Conservation (phyloP, 2,888 invertebrate species). For the Amphipyra tragopoginis region DNA sequence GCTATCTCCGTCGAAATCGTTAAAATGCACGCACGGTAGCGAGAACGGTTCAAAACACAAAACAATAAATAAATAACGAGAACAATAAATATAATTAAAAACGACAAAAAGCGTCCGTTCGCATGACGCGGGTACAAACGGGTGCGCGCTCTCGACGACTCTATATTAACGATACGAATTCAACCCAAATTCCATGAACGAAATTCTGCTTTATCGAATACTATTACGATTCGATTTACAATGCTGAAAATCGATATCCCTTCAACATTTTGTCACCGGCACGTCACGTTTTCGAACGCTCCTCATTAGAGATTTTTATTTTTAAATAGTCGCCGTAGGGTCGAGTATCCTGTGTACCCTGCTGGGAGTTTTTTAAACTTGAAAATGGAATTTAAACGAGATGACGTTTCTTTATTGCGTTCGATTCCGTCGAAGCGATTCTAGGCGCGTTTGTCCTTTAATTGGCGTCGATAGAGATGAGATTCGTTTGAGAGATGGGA, state of each 20-base stretch:
- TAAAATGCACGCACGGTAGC: slow-evolving; percentile 87
- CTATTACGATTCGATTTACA: slow-evolving; percentile 67
- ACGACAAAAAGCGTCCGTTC: slow-evolving; percentile 87
- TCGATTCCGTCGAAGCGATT: slow-evolving; percentile 68
- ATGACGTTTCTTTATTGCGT: slow-evolving; percentile 81
- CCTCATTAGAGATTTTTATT: slow-evolving; percentile 84
- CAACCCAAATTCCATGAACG: slow-evolving; percentile 57
- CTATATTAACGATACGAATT: slow-evolving; percentile 78
- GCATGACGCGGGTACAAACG: slow-evolving; percentile 84
- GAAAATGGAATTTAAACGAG: slow-evolving; percentile 86
- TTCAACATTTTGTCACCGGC: slow-evolving; percentile 85
- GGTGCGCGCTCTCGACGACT: slow-evolving; percentile 83
- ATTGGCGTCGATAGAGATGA: slow-evolving; percentile 75
- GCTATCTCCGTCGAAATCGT: slow-evolving; percentile 83
- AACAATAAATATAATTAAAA: slow-evolving; percentile 89
- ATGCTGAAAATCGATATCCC: slow-evolving; percentile 62
- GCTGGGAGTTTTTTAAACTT: slow-evolving; percentile 69
- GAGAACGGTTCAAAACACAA: slow-evolving; percentile 80
- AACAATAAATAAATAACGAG: slow-evolving; percentile 88
- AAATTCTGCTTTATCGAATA: slow-evolving; percentile 64
- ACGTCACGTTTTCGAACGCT: slow-evolving; percentile 79
- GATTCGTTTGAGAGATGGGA: slow-evolving; percentile 67
- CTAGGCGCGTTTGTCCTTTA: slow-evolving; percentile 71
- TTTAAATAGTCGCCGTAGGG: slow-evolving; percentile 71
- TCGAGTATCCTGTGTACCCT: slow-evolving; percentile 69